Base-by-base conservation (phyloP, 1,140 invertebrate species). In the Drosophila tani region DNA sequence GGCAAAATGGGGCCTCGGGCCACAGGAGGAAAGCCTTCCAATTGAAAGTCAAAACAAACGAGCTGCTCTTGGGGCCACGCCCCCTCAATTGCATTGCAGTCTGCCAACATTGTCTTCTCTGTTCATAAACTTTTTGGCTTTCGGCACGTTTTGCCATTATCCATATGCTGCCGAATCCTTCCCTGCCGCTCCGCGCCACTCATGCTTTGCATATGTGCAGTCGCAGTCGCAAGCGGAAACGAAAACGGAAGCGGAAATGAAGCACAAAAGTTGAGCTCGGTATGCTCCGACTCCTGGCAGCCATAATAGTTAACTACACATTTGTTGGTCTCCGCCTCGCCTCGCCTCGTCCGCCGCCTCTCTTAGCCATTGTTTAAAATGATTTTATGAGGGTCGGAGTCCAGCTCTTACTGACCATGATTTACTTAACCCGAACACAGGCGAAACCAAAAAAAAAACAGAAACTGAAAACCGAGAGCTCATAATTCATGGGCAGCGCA, bases 41-140 rank as follows among this genome's bases (percentile, higher is more conserved):
- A 79, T 79, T 79, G 75, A 79, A 70, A 78, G 75, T 79, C 75
- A 79, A 63, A 79, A 79, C 66, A 79, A 79, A 64, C 75, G 65
- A 70, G 75, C 21, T 47, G 65, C 43, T 69, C 47, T 49, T 14
- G 38, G 47, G 32, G 41, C 27, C 40, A 57, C 53, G 60, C 53
- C 63, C 19, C 45, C 46, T 12, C 60, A 45, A 56, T 57, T 21
- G 55, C 14, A 57, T 11, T 43, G 55, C 63, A 66, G 55, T 43
- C 35, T 57, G 17, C 49, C 35, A 51, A 65, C 64, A 78, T 70
- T 79, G 75, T 78, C 75, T 78, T 79, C 68, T 41, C 38, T 47
- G 50, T 15, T 67, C 75, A 70, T 63, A 70, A 78, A 79, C 65
- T 79, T 79, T 73, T 79, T 79, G 58, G 75, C 75, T 68, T 77